Base-by-base conservation (phyloP, 2,113 vertebrate genomes). In the Odocoileus virginianus region DNA sequence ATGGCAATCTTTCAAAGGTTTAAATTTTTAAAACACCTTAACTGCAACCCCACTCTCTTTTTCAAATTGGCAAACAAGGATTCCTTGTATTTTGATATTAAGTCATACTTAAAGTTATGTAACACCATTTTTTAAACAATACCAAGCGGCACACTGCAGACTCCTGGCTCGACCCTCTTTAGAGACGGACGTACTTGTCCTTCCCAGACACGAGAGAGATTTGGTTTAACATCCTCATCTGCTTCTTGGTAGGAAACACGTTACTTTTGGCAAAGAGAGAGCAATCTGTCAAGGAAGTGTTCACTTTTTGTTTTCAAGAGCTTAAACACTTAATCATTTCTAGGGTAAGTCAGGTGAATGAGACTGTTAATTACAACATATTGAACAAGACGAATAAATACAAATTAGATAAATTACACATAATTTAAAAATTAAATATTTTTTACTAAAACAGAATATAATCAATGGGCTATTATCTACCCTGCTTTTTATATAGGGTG, bases 401-500 rank as follows among this genome's bases (percentile, higher is more conserved):
- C 19, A 97, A 97, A 97, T 95, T 89, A 88, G 81, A 97, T 97
- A 98, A 98, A 95, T 95, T 97, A 97, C 7, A 94, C 23, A 96
- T 96, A 95, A 96, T 97, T 97, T 94, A 84, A 97, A 97, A 95
- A 95, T 97, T 97, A 97, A 95, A 94, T 94, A 98, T 25, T 92
- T 96, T 71, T 82, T 71, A 91, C 89, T 96, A 93, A 97, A 96
- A 97, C n/a, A 79, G 87, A 95, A 96, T 93, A 96, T 91, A 86
- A 97, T 94, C 54, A 85, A 28, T 94, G 7, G 93, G 76, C 61
- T 96, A 78, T 82, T 91, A 94, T 67, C 58, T 91, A 95, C 36
- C 47, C 78, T 96, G 50, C 76, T 83, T 55, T 84, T 55, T 87
- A 88, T 86, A 85, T 15, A 94, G 52, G 60, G 25, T 27, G 55